Conservation (phyloP, 2,797 vertebrate species). For the Danio jaintianensis region DNA sequence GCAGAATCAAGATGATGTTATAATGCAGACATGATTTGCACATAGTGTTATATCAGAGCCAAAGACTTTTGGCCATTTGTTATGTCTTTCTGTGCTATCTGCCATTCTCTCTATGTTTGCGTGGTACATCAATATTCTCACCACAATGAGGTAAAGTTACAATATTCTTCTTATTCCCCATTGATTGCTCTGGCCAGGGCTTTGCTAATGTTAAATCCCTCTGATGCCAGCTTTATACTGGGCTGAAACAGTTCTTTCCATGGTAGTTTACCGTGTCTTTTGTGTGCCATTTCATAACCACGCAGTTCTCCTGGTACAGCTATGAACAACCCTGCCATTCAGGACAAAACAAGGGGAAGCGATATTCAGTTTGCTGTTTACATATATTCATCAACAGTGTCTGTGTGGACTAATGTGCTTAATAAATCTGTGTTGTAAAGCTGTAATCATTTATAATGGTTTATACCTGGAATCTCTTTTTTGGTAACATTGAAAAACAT, state of each 20-base stretch:
- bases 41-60: too few species aligned
- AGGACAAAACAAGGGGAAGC: not conserved
- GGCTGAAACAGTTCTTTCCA: constrained; percentile 92
- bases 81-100: too few species aligned
- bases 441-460: not conserved
- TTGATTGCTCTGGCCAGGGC: constrained; percentile 83
- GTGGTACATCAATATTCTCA: constrained; percentile 65
- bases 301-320: constrained; percentile 84
- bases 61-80: too few species aligned
- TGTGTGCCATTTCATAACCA: constrained; percentile 91
- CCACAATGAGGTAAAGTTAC: constrained; percentile 83
- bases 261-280: constrained; percentile 86
- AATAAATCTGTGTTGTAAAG: too few species aligned
- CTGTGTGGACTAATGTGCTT: too few species aligned
- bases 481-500: constrained; percentile 89
- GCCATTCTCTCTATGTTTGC: not conserved
- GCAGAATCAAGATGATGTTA: not conserved
- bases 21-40: not conserved
- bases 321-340: constrained; percentile 83
- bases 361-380: constrained; percentile 54
- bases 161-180: constrained; percentile 69
- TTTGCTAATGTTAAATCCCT: constrained; percentile 86
- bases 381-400: constrained; percentile 72
- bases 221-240: constrained; percentile 88
- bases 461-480: constrained; percentile 83